A percentile compares a stretch with the other conserved stretches of the same genome.
Evolutionary conservation across 92 coral and sea anemone genomes (phyloP).

Genomic region (Chrysogorgia sp.): DNA sequence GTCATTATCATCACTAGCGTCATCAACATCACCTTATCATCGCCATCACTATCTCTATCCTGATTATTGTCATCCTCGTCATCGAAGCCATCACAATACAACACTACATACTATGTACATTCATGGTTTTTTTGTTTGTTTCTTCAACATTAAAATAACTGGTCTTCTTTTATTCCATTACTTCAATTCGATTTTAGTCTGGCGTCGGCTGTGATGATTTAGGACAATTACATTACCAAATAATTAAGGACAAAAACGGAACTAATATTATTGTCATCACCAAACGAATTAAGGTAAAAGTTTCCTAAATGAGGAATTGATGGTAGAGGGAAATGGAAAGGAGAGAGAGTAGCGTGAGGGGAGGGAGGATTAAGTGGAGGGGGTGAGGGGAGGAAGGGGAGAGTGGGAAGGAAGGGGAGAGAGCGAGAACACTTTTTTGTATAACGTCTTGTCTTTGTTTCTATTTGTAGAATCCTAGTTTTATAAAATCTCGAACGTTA

Average conservation of each 20-base stretch:
- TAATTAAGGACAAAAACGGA: constrained; percentile 89
- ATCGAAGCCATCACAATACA: too few species aligned
- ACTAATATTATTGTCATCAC: constrained; percentile 89
- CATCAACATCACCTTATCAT: too few species aligned
- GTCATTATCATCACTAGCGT: too few species aligned
- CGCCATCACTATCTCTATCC: too few species aligned
- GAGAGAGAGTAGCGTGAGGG: too few species aligned
- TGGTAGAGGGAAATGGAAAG: neutral
- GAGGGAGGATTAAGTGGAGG: too few species aligned
- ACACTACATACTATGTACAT: too few species aligned
- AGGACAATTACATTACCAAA: constrained; percentile 88
- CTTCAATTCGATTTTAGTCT: constrained; percentile 67
- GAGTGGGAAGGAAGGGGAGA: neutral
- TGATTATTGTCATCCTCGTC: too few species aligned
- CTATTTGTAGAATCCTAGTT: constrained; percentile 78
- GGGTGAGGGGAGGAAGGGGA: too few species aligned
- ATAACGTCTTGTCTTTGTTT: neutral
- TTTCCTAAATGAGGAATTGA: neutral
- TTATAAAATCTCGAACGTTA: constrained; percentile 84
- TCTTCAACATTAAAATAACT: too few species aligned
- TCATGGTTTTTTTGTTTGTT: too few species aligned
- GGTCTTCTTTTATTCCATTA: too few species aligned
- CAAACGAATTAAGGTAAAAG: constrained; percentile 79
- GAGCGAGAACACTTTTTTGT: neutral
- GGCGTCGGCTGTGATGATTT: constrained; percentile 92